These are phyloP conservation scores for Lanius collurio DNA, from an alignment of 2,113 vertebrate genomes.

Conservation along the genomic window DNA sequence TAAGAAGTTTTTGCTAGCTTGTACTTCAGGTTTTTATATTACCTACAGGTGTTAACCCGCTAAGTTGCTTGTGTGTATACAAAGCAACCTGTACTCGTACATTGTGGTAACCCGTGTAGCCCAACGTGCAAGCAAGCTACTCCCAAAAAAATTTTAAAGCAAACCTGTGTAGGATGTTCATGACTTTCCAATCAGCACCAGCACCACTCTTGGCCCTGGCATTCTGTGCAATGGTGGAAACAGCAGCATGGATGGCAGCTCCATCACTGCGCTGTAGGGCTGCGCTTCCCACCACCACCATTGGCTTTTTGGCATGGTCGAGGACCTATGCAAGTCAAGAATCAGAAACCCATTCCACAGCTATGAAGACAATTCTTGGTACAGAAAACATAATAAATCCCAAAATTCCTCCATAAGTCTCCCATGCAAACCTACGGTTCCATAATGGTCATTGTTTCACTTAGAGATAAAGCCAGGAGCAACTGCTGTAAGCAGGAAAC, in stretches of 20 bases:
- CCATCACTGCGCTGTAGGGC: slow-evolving; percentile 89
- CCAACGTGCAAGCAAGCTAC: not conserved
- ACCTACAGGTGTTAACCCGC: not conserved
- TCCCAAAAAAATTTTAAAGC: not conserved
- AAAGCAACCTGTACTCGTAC: not conserved
- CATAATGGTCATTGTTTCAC: not conserved
- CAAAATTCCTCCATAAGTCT: rapidly evolving
- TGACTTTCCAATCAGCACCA: slow-evolving; percentile 89
- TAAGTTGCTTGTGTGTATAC: not conserved
- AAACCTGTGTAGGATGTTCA: slow-evolving; percentile 97
- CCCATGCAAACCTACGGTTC: not conserved
- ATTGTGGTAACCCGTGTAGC: not conserved
- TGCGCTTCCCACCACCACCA: slow-evolving; percentile 91
- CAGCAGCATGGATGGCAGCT: slow-evolving; percentile 84
- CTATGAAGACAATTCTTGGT: not conserved
- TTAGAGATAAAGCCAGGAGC: not conserved
- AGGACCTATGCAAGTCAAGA: slow-evolving; percentile 75
- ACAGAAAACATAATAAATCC: not conserved
- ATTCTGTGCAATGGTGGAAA: slow-evolving; percentile 88
- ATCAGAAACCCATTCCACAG: not conserved
- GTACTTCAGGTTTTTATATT: not conserved
- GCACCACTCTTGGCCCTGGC: slow-evolving; percentile 81
- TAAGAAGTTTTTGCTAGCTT: not conserved
- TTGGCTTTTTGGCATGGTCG: slow-evolving; percentile 82
- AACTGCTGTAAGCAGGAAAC: not conserved